Percentiles rank a stretch among this genome's conserved stretches.
Evolutionary conservation across 2,797 vertebrate genomes (phyloP).

Genomic region (Gymnoscopelus braueri): DNA sequence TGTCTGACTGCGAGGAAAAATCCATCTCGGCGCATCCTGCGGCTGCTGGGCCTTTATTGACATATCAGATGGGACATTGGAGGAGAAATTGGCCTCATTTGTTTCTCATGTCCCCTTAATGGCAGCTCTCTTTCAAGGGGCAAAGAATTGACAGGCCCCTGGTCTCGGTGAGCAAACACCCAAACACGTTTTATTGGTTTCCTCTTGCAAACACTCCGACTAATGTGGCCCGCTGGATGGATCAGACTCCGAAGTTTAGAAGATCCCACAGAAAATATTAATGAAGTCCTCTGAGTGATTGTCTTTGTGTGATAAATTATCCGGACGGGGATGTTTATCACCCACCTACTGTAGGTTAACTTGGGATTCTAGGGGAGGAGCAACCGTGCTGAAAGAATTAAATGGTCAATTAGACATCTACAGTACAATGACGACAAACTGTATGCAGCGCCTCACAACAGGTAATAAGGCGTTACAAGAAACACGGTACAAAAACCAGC

Average conservation of each 20-base stretch:
- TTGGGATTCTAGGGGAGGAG: slow-evolving; percentile 58
- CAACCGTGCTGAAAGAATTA: slow-evolving; percentile 56
- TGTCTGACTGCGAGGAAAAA: slow-evolving; percentile 80
- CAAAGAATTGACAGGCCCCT: slow-evolving; percentile 80
- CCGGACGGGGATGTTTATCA: slow-evolving; percentile 71
- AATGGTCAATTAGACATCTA: slow-evolving; percentile 65
- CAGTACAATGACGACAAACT: slow-evolving; percentile 35
- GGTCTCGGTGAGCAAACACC: slow-evolving; percentile 80
- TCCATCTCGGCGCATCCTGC: slow-evolving; percentile 80
- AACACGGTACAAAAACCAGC: background rate
- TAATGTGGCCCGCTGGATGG: slow-evolving; percentile 60
- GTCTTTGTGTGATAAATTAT: slow-evolving; percentile 79
- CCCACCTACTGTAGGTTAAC: slow-evolving; percentile 47
- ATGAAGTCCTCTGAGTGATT: slow-evolving; percentile 76
- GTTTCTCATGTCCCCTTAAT: slow-evolving; percentile 86
- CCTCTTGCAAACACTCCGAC: slow-evolving; percentile 71
- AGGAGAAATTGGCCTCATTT: slow-evolving; percentile 87
- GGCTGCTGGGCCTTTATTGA: slow-evolving; percentile 82
- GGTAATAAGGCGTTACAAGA: slow-evolving; percentile 6
- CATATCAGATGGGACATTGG: slow-evolving; percentile 84
- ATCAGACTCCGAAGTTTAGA: slow-evolving; percentile 76
- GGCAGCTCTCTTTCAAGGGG: slow-evolving; percentile 81
- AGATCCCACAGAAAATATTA: slow-evolving; percentile 80
- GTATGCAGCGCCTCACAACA: slow-evolving; percentile 16
- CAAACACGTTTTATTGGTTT: slow-evolving; percentile 76